These are phyloP conservation scores for Sphaerophoria taeniata DNA, from an alignment of 2,888 invertebrate genomes.

Conservation along the genomic window DNA sequence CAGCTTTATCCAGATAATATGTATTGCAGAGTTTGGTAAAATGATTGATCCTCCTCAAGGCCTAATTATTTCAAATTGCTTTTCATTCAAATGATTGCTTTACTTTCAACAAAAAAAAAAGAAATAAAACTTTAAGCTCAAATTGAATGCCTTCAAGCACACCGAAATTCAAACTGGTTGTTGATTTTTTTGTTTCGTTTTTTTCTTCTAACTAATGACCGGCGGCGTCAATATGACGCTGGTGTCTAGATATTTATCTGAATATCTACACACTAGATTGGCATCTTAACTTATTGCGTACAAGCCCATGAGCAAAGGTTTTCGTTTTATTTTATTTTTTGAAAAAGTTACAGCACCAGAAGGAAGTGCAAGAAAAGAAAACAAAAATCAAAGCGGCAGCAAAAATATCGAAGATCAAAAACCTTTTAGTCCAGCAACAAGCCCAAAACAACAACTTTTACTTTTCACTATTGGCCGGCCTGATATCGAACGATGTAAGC, in stretches of 20 bases:
- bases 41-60: constrained; percentile 29
- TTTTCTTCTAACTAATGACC: constrained; percentile 6
- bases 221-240: constrained; percentile 64
- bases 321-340: constrained; percentile 1
- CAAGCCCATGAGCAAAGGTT: constrained; percentile 50
- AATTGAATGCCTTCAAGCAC: constrained; percentile 27
- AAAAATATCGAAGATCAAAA: constrained; percentile 30
- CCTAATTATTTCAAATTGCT: constrained; percentile 30
- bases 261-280: constrained; percentile 49
- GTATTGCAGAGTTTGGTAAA: not conserved
- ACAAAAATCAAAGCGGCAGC: not conserved
- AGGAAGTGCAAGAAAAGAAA: constrained; percentile 13
- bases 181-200: constrained; percentile 14
- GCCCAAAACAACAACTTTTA: constrained; percentile 56
- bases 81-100: constrained; percentile 11
- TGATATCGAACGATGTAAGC: constrained; percentile 17
- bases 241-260: constrained; percentile 15
- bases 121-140: not conserved
- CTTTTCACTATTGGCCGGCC: constrained; percentile 51
- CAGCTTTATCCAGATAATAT: constrained; percentile 5
- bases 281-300: constrained; percentile 63
- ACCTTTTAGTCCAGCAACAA: constrained; percentile 10
- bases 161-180: constrained; percentile 35
- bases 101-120: constrained; percentile 15
- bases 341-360: not conserved